Conservation (phyloP, 2,113 vertebrate genomes). For the Dromas ardeola region DNA sequence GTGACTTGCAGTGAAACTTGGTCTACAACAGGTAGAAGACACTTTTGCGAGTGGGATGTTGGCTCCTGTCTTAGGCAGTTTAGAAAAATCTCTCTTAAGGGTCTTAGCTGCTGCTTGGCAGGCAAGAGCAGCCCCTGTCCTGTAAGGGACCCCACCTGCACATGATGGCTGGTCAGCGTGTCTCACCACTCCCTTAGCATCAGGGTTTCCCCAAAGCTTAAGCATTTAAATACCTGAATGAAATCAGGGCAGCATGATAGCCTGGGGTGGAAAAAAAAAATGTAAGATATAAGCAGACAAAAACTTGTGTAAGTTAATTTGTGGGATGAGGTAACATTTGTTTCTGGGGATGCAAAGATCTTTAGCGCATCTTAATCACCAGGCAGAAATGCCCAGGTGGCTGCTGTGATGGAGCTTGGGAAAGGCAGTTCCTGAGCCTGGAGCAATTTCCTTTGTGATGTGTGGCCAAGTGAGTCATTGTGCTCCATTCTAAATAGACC, state of each 20-base stretch:
- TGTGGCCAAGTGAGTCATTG: not conserved
- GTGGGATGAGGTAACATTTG: not conserved
- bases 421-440: constrained; percentile 33
- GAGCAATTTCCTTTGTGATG: constrained; percentile 6
- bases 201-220: not conserved
- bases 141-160: not conserved
- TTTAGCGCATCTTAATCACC: not conserved
- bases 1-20: not conserved
- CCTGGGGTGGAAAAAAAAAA: not conserved
- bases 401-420: not conserved
- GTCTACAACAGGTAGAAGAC: not conserved
- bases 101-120: not conserved
- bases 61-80: not conserved
- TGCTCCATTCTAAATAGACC: not conserved
- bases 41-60: not conserved
- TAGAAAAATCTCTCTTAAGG: not conserved
- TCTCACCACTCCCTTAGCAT: not conserved
- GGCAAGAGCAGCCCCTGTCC: not conserved
- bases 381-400: not conserved
- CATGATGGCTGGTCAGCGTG: not conserved
- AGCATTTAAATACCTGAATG: not conserved
- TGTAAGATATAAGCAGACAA: not conserved
- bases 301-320: not conserved
- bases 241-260: not conserved
- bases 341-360: not conserved